A percentile compares a stretch with the other conserved stretches of the same genome.
Conservation (phyloP, 2,888 invertebrate species). For the Lasioglossum malachurum region DNA sequence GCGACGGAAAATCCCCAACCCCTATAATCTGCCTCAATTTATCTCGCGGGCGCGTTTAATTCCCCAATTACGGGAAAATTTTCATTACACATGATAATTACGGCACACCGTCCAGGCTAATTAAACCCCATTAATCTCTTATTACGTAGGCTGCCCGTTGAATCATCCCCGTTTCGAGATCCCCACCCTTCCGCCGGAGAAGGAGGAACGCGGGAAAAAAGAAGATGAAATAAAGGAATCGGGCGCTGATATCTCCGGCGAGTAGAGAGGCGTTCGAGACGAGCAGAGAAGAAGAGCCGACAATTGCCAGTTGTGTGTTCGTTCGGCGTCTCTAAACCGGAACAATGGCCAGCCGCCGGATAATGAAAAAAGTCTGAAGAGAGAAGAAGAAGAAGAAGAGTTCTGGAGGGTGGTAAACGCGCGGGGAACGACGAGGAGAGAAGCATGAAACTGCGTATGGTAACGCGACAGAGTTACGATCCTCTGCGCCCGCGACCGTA, state of each 20-base stretch:
- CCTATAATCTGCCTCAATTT: constrained; percentile 52
- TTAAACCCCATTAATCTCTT: constrained; percentile 54
- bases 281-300: constrained; percentile 9
- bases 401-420: background rate
- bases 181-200: background rate
- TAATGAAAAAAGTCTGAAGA: constrained; percentile 36
- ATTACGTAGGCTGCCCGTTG: constrained; percentile 44
- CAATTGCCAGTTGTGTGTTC: constrained; percentile 33
- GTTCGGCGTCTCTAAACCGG: constrained; percentile 54
- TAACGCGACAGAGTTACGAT: constrained; percentile 64
- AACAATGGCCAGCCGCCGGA: constrained; percentile 49
- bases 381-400: background rate
- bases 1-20: constrained; percentile 20
- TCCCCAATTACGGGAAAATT: constrained; percentile 58
- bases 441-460: constrained; percentile 42
- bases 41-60: constrained; percentile 47
- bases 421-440: background rate
- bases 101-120: constrained; percentile 39
- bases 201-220: background rate
- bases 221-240: constrained; percentile 12
- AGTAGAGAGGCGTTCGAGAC: constrained; percentile 1
- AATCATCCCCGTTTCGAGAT: constrained; percentile 54
- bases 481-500: constrained; percentile 44
- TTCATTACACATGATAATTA: constrained; percentile 52
- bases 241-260: constrained; percentile 1